A percentile compares a stretch with the other conserved stretches of the same genome.
phyloP scores from a whole-genome alignment of 2,888 invertebrate species.

The Mimumesa dahlbomi region DNA sequence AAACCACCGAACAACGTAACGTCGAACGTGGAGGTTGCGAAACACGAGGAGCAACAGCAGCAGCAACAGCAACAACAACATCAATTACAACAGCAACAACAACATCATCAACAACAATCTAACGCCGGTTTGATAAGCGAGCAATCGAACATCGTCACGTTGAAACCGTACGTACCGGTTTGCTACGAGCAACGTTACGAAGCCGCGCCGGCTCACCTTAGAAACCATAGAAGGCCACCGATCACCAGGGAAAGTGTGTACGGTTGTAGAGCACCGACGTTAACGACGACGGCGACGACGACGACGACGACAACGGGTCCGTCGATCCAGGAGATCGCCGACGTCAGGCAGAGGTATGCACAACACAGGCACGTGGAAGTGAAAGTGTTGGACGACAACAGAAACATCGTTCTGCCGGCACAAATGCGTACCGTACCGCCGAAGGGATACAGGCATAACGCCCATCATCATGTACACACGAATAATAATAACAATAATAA shows the following conservation, averaged over 20 bases:
- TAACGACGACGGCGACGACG: too few species aligned
- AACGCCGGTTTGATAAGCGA: constrained; percentile 49
- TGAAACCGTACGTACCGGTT: constrained; percentile 80
- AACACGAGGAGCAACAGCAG: constrained; percentile 62
- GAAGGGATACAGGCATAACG: constrained; percentile 53
- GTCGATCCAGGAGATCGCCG: constrained; percentile 80
- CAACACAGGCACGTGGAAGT: constrained; percentile 80
- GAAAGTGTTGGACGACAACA: constrained; percentile 82
- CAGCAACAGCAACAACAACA: too few species aligned
- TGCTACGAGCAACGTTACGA: constrained; percentile 74
- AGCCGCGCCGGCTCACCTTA: constrained; percentile 60
- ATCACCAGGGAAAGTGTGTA: constrained; percentile 69
- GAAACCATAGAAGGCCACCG: constrained; percentile 70
- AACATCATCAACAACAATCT: too few species aligned
- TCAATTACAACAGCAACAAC: too few species aligned
- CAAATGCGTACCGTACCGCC: constrained; percentile 55
- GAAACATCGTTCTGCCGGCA: constrained; percentile 71
- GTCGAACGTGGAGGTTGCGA: constrained; percentile 51
- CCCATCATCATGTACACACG: constrained; percentile 57
- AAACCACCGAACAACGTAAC: constrained; percentile 82
- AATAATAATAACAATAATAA: too few species aligned
- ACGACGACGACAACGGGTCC: constrained; percentile 32
- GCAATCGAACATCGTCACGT: constrained; percentile 72
- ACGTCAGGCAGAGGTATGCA: constrained; percentile 74
- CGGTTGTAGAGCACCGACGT: constrained; percentile 52